A percentile compares a stretch with the other conserved stretches of the same genome.
phyloP scores from a whole-genome alignment of 2,113 vertebrate species.

The Parus major region DNA sequence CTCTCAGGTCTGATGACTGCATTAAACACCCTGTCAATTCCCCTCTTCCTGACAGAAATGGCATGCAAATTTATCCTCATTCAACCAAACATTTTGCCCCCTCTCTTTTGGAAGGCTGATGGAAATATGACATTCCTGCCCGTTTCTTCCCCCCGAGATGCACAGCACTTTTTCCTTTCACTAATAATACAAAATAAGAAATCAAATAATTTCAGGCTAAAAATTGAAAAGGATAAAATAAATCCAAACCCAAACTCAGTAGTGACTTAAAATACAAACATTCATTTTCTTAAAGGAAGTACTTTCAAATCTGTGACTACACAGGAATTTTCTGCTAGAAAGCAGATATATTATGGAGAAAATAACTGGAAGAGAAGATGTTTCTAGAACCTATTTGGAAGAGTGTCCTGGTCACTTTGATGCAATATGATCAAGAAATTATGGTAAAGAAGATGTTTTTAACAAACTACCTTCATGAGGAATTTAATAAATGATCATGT shows the following conservation, averaged over 20 bases:
- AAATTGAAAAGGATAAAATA: background rate
- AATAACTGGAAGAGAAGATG: background rate
- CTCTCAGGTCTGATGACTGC: background rate
- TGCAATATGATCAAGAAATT: background rate
- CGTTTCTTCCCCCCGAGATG: rapidly evolving
- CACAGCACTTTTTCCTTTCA: background rate
- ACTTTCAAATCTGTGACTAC: background rate
- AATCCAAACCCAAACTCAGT: background rate
- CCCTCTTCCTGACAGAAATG: background rate
- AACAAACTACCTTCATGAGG: background rate
- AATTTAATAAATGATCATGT: background rate
- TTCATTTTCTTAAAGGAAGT: background rate
- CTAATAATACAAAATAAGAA: background rate
- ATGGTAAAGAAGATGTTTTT: background rate
- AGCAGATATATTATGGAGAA: background rate
- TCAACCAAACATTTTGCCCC: background rate
- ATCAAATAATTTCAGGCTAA: background rate
- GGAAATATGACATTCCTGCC: background rate
- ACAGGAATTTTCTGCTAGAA: background rate
- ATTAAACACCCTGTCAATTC: background rate
- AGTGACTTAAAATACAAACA: background rate
- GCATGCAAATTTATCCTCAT: background rate
- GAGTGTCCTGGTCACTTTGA: background rate
- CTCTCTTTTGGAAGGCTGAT: rapidly evolving
- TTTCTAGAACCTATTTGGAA: background rate